Evolutionary conservation across 2,888 invertebrate genomes (phyloP), one percentile per base, ranked within the genome.

Genomic region (Nesidiocoris tenuis): DNA sequence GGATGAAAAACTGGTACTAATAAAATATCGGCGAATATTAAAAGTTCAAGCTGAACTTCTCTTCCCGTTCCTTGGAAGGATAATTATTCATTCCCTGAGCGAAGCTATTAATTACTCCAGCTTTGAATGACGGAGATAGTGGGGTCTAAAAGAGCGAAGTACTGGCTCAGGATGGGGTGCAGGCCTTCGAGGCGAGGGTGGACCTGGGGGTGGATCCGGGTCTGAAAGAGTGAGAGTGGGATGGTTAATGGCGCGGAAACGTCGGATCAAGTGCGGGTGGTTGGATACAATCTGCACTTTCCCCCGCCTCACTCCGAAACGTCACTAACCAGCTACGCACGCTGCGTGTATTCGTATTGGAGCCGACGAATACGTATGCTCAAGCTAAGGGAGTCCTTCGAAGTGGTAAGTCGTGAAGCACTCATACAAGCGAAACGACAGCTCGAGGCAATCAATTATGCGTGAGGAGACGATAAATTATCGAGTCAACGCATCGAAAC

Each of bases 221-320:
- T 39, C 12, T 3, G 3, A 39, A 39, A 39, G 39, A 39, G 39
- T 39, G 39, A 39, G 39, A 39, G 39, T 39, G 39, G 39, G 70
- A 59, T 19, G 70, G 70, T 70, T 70, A 70, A 70, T 70, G 59
- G 70, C 18, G 23, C 70, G 59, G 70, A 70, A 70, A 70, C 70
- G 70, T 56, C 23, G 59, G 70, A 70, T 70, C 70, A 24, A 59
- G 59, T 59, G 70, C 59, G 57, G 59, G 70, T 59, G 70, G 67
- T 67, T 67, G 67, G 55, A 39, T 67, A 54, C 70, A 59, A 70
- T 70, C 70, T 70, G 70, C 17, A 59, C 70, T 39, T 12, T 39
- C 39, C 39, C 12, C 39, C 39, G 39, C 39, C 12, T 39, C 39
- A 7, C 39, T 7, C 39, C 12, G 39, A 39, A n/a, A 39, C 39